Percentiles rank a stretch among this genome's conserved stretches.
Evolutionary conservation across 1,140 invertebrate species (phyloP).

Genomic region (Lucilia cuprina): DNA sequence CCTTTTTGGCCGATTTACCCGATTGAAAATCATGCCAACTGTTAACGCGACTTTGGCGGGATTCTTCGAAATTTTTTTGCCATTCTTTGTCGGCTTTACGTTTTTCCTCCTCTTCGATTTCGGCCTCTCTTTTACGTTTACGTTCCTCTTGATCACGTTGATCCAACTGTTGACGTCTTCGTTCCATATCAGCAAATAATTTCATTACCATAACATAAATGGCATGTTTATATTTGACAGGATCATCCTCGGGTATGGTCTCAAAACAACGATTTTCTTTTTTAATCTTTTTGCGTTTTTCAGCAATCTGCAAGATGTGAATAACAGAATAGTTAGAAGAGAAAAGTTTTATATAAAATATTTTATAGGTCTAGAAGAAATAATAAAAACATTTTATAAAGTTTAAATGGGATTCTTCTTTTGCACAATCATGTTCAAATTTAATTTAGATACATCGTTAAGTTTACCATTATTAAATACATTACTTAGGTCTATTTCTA

Average conservation of each 20-base stretch:
- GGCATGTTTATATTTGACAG: conserved; percentile 90
- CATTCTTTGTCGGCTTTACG: conserved; percentile 90
- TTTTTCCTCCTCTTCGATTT: conserved; percentile 91
- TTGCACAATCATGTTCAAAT: no score
- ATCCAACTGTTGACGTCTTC: conserved; percentile 83
- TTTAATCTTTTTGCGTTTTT: conserved; percentile 93
- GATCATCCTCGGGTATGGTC: conserved; percentile 93
- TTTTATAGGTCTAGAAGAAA: no score
- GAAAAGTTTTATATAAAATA: conserved; percentile 28
- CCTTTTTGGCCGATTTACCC: conserved; percentile 72
- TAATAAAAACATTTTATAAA: no score
- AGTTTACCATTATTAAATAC: no score
- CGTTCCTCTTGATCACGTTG: conserved; percentile 91
- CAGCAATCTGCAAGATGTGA: conserved; percentile 76
- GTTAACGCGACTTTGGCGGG: conserved; percentile 89
- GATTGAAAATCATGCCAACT: conserved; percentile 96
- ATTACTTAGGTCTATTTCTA: neutral
- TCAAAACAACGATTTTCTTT: conserved; percentile 86
- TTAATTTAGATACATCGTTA: no score
- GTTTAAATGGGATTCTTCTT: no score
- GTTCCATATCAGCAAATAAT: conserved; percentile 96
- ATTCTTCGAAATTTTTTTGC: conserved; percentile 99
- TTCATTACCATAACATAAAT: conserved; percentile 98
- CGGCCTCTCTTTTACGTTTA: conserved; percentile 92
- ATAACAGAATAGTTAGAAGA: conserved; percentile 33